phyloP scores from a whole-genome alignment of 35 echinoderm and acorn worm genomes.

The Ophioderma brevispina region DNA sequence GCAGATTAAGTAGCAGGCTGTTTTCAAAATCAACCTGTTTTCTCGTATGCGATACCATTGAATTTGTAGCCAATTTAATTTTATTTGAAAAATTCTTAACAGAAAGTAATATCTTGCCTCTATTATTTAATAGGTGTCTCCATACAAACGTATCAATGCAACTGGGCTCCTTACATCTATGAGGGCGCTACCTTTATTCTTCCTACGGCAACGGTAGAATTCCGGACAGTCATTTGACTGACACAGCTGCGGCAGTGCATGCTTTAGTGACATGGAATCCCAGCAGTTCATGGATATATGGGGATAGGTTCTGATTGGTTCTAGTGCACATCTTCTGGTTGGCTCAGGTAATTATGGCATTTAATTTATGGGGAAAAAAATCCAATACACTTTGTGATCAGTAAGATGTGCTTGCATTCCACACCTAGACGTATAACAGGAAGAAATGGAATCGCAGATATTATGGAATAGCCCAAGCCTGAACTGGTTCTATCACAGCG shows the following conservation, averaged over 20 bases:
- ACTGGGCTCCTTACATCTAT: slow-evolving; percentile 85
- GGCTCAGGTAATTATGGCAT: slow-evolving; percentile 56
- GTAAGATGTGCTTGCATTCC: no score
- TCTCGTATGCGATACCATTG: no score
- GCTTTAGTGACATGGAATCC: slow-evolving; percentile 16
- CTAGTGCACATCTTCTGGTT: slow-evolving; percentile 77
- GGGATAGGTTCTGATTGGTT: slow-evolving; percentile 75
- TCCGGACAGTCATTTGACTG: slow-evolving; percentile 75
- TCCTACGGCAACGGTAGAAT: slow-evolving; percentile 70
- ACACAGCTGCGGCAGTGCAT: slow-evolving; percentile 26
- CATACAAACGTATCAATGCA: slow-evolving; percentile 78
- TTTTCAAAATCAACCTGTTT: no score
- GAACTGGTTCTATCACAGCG: not conserved
- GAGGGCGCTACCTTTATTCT: slow-evolving; percentile 70
- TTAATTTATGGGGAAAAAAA: no score
- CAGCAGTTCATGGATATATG: slow-evolving; percentile 62
- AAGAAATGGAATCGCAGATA: no score
- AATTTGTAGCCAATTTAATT: no score
- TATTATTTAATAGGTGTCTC: slow-evolving; percentile 73
- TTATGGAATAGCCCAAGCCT: not conserved
- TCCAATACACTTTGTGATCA: no score
- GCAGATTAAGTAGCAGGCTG: no score
- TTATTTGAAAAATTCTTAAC: no score
- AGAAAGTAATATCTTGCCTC: no score
- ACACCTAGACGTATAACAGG: no score